Evolutionary conservation across 2,888 invertebrate genomes (phyloP), one percentile per base, ranked within the genome.

Genomic region (Horisme vitalbata): DNA sequence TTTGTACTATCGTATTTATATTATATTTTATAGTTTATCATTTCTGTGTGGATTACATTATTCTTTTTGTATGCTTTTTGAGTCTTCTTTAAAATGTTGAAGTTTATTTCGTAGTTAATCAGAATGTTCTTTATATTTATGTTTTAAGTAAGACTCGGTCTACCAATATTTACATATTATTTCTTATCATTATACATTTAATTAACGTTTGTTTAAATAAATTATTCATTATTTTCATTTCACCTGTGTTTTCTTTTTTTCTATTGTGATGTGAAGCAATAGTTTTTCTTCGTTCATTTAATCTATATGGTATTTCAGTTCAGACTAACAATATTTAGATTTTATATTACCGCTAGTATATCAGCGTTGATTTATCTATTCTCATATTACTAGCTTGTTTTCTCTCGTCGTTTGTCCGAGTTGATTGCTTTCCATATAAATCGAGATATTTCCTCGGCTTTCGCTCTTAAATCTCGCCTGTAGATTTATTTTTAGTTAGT

Each of bases 241-340:
- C 49, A 52, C 54, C 39, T 59, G 58, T 62, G 61, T 64, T 68
- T 66, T 65, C 59, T 62, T 66, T 66, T 45, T n/a, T 18, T 18
- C 1, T 18, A 18, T 18, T 1, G 18, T 1, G 18, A 1, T 18
- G 18, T 18, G 18, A 5, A 18, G 5, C 8, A 8, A 20, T 7
- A 20, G 8, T 20, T 8, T 20, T 20, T 20, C 5, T n/a, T n/a
- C n/a, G n/a, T n/a, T n/a, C n/a, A n/a, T n/a, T n/a, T n/a, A n/a
- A n/a, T n/a, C n/a, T n/a, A n/a, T n/a, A n/a, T n/a, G n/a, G n/a
- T n/a, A n/a, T n/a, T n/a, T n/a, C n/a, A n/a, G n/a, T n/a, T n/a
- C 20, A 20, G 20, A 2, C 20, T 8, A 20, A 20, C 5, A 20
- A 20, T 20, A 3, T 20, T n/a, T n/a, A n/a, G n/a, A n/a, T n/a